These are phyloP conservation scores for Hetaerina titia DNA, from an alignment of 2,888 invertebrate genomes.

Conservation along the genomic window DNA sequence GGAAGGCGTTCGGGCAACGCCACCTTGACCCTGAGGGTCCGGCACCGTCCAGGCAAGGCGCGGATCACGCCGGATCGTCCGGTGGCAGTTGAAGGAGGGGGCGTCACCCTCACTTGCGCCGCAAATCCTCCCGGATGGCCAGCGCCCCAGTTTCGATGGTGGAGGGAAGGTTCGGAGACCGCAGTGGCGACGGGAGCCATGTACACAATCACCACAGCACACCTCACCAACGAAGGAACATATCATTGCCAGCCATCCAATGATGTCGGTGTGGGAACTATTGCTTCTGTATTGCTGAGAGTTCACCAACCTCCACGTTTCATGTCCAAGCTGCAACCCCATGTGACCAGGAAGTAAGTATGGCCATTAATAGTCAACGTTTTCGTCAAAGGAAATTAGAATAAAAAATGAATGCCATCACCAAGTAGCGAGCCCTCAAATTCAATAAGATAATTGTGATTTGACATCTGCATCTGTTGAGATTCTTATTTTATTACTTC, in stretches of 20 bases:
- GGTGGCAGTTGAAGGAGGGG: slow-evolving; percentile 88
- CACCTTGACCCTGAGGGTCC: slow-evolving; percentile 88
- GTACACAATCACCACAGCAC: slow-evolving; percentile 91
- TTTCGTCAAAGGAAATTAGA: not conserved
- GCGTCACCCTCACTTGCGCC: slow-evolving; percentile 90
- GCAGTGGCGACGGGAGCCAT: slow-evolving; percentile 89
- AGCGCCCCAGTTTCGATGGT: slow-evolving; percentile 93
- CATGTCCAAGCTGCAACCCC: slow-evolving; percentile 88
- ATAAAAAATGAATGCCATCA: too few relatives aligned
- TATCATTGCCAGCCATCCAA: slow-evolving; percentile 95
- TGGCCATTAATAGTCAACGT: not conserved
- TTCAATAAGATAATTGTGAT: too few relatives aligned
- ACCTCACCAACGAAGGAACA: slow-evolving; percentile 91
- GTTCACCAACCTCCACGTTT: slow-evolving; percentile 94
- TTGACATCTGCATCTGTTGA: too few relatives aligned
- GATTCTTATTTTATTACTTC: too few relatives aligned
- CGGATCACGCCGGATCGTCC: slow-evolving; percentile 90
- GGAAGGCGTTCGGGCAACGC: slow-evolving; percentile 89
- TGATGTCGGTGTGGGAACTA: slow-evolving; percentile 91
- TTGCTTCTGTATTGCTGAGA: slow-evolving; percentile 89
- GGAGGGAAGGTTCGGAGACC: slow-evolving; percentile 84
- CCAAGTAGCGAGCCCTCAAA: too few relatives aligned
- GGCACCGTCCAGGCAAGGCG: slow-evolving; percentile 92
- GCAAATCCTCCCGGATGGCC: slow-evolving; percentile 96
- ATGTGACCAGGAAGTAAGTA: slow-evolving; percentile 83